phyloP scores from a whole-genome alignment of 2,113 vertebrate species.

The Coptodon bakossiorum region DNA sequence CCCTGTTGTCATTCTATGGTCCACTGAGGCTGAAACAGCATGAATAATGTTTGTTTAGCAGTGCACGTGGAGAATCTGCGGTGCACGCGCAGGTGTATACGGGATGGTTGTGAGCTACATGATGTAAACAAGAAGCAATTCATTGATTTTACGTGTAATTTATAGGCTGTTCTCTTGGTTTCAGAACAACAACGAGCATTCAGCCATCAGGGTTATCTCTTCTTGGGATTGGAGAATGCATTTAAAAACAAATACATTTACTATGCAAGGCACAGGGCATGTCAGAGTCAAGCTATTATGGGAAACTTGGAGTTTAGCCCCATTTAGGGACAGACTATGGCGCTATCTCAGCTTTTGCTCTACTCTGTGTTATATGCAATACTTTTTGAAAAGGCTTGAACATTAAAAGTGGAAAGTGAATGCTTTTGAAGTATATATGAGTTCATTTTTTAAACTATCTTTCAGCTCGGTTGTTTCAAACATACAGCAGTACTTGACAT shows the following conservation, averaged over 20 bases:
- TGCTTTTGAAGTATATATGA: background rate
- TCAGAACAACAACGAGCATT: background rate
- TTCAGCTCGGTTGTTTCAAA: background rate
- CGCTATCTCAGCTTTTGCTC: background rate
- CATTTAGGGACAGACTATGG: background rate
- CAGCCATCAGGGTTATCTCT: background rate
- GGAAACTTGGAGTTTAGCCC: background rate
- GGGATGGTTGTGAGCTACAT: background rate
- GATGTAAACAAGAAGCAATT: background rate
- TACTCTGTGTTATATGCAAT: background rate
- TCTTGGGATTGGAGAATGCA: background rate
- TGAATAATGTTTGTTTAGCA: slow-evolving; percentile 32
- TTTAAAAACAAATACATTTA: background rate
- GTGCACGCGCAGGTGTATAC: background rate
- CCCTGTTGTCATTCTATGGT: slow-evolving; percentile 31
- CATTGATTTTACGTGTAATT: background rate
- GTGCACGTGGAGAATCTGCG: background rate
- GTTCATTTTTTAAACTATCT: background rate
- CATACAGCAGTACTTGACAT: background rate
- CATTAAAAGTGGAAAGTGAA: background rate
- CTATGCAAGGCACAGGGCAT: background rate
- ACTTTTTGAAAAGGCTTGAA: background rate
- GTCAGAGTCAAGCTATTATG: background rate
- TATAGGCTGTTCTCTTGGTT: background rate
- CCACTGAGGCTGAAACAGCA: slow-evolving; percentile 18